Base-by-base conservation (phyloP, 1,140 invertebrate species). In the Pristionchus pacificus region DNA sequence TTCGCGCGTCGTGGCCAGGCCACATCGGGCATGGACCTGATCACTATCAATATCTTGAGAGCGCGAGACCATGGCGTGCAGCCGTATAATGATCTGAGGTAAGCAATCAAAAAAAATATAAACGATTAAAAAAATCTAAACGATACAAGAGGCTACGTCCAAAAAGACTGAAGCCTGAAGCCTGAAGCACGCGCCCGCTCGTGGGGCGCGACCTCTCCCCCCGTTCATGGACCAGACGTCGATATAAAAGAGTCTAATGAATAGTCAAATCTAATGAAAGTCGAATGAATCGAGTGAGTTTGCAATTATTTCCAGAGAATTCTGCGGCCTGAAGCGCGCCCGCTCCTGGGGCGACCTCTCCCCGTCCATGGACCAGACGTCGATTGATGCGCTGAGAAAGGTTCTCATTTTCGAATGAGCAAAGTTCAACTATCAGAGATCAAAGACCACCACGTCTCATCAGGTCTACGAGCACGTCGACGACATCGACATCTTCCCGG, bases 31-130 rank as follows among this genome's bases (percentile, higher is more conserved):
- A 82, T 89, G 30, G 90, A 90, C 58, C 80, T 90, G 33, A 90
- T 90, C 75, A 84, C 88, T 25, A 77, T 92, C 30, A 91, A 90
- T 61, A 86, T 91, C 68, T 90, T 91, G 75, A 88, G 91, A 88
- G 91, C 80, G 14, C 82, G 90, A 68, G 90, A 91, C 79, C 89
- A 90, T 76, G 90, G 89, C 1, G 78, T 90, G 2, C 87, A 88
- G 13, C 84, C 88, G 1, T 81, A 81, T 68, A 81, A 81, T 66
- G 61, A 65, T 68, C 77, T 79, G 25, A 64, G 38, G 38, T 49
- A 10, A 19, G 38, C 6, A 49, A 49, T 49, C 6, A 49, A 49
- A 6, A 49, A 19, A n/a, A n/a, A n/a, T n/a, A n/a, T n/a, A n/a
- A n/a, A n/a, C n/a, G n/a, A n/a, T n/a, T n/a, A n/a, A n/a, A n/a